A percentile compares a stretch with the other conserved stretches of the same genome.
Evolutionary conservation across 2,888 invertebrate genomes (phyloP).

Genomic region (Caenorhabditis afra): DNA sequence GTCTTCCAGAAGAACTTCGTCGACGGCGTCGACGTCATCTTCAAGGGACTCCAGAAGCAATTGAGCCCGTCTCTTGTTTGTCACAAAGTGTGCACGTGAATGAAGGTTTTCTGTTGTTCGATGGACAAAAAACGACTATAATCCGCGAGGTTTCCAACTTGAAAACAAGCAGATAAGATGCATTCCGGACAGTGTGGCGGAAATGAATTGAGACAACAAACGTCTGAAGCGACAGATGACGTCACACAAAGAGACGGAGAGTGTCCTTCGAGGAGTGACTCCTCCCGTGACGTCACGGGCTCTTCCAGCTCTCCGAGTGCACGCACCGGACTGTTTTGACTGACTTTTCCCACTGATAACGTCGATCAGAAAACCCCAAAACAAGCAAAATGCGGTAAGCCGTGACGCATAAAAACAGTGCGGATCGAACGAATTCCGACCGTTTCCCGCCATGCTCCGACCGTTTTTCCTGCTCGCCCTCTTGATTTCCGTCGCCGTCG

Average conservation of each 20-base stretch:
- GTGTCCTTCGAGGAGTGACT: neutral
- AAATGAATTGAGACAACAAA: conserved; percentile 7
- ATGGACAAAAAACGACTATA: neutral
- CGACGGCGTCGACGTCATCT: conserved; percentile 9
- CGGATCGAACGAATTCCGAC: neutral
- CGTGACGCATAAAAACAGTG: neutral
- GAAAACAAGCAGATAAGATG: conserved; percentile 20
- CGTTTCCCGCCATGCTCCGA: neutral
- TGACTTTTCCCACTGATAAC: neutral
- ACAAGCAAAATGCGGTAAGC: neutral
- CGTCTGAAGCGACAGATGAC: neutral
- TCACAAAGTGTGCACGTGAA: conserved; percentile 6
- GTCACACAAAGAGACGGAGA: neutral
- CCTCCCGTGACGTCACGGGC: too few species aligned
- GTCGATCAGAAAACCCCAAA: neutral
- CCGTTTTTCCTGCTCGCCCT: neutral
- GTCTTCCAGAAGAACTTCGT: conserved; percentile 9
- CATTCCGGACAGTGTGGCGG: neutral
- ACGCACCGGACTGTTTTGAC: neutral
- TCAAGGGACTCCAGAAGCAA: conserved; percentile 6
- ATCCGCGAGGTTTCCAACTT: neutral
- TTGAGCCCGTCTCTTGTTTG: conserved; percentile 4
- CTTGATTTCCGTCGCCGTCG: neutral
- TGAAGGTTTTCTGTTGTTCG: neutral
- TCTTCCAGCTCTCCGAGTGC: neutral